Conservation (phyloP, 37 sponge, comb jelly and placozoan genomes). For the Theonella swinhoei region DNA sequence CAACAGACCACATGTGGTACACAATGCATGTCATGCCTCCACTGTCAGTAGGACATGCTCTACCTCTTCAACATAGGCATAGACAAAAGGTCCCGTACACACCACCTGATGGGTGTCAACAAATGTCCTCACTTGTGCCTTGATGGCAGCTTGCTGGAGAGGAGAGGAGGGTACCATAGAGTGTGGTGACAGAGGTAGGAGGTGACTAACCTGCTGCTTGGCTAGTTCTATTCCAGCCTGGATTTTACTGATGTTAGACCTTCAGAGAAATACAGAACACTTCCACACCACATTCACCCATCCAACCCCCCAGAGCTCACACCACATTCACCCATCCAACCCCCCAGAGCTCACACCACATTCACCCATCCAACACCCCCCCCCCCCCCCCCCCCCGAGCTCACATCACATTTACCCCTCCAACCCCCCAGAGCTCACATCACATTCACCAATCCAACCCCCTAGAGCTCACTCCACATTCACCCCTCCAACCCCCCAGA, state of each 20-base stretch:
- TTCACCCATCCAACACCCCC: no score
- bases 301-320: no score
- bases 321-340: no score
- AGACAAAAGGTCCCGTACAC: conserved; percentile 89
- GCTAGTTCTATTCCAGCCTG: conserved; percentile 65
- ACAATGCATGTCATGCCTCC: not conserved
- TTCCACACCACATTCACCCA: no score
- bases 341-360: no score
- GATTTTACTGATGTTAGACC: conserved; percentile 45
- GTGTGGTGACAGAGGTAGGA: no score
- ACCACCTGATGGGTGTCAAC: conserved; percentile 85
- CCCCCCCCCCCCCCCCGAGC: no score
- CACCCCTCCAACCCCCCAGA: not conserved
- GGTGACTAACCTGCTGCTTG: conserved; percentile 57
- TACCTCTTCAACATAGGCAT: conserved; percentile 87
- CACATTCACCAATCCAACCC: no score
- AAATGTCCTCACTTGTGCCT: conserved; percentile 76
- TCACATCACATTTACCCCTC: no score
- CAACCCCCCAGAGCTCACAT: no score
- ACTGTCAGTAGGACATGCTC: not conserved
- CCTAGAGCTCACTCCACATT: no score
- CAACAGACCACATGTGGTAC: not conserved
- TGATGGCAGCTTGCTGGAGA: conserved; percentile 80
- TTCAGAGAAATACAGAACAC: conserved; percentile 1
- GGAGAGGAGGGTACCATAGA: no score